Percentiles rank a stretch among this genome's conserved stretches.
phyloP scores from a whole-genome alignment of 1,140 invertebrate genomes.

The Drosophila lacteicornis region DNA sequence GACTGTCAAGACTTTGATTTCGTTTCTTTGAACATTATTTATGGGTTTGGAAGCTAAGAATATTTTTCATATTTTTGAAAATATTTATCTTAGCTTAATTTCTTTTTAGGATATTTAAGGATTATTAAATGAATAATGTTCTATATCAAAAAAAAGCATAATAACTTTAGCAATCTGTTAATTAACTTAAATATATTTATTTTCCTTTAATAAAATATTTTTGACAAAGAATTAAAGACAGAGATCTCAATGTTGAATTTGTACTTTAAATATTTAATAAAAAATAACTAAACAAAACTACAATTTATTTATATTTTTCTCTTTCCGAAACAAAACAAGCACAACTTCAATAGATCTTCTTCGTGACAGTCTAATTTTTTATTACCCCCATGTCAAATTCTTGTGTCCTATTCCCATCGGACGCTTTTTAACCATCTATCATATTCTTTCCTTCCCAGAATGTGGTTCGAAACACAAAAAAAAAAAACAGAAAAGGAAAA shows the following conservation, averaged over 20 bases:
- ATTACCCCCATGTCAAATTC: neutral
- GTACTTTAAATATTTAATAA: neutral
- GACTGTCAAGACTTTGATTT: neutral
- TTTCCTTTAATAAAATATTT: no score
- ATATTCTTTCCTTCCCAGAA: slow-evolving; percentile 32
- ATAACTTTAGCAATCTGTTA: no score
- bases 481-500: slow-evolving; percentile 4
- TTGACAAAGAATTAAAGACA: no score
- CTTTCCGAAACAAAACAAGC: neutral
- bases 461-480: slow-evolving; percentile 5
- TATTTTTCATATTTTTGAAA: neutral
- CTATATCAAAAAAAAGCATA: no score
- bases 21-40: neutral
- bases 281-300: neutral
- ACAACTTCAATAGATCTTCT: slow-evolving; percentile 6
- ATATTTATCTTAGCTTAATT: no score
- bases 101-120: no score
- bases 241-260: neutral
- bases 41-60: neutral
- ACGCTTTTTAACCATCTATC: slow-evolving; percentile 42
- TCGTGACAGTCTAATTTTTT: slow-evolving; percentile 9
- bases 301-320: neutral
- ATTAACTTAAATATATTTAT: no score
- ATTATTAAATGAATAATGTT: no score
- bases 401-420: slow-evolving; percentile 1